phyloP scores from a whole-genome alignment of 2,797 vertebrate genomes.

The Acanthurus leucopareius region DNA sequence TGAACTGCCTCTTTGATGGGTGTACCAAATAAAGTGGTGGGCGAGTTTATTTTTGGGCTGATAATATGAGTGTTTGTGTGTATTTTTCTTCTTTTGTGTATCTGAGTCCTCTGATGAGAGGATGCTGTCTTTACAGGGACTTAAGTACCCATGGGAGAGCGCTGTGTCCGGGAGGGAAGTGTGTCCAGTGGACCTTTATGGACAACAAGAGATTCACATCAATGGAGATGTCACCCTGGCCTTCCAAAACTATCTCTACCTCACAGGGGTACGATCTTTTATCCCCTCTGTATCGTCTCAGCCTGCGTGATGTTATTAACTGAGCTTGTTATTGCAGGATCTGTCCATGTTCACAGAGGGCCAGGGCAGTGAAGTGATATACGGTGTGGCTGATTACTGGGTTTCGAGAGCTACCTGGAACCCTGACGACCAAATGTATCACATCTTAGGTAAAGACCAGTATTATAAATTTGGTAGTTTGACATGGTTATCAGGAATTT shows the following conservation, averaged over 20 bases:
- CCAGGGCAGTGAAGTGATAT: conserved; percentile 89
- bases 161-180: conserved; percentile 92
- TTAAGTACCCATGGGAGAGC: conserved; percentile 97
- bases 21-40: too few relatives aligned
- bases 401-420: conserved; percentile 92
- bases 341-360: conserved; percentile 88
- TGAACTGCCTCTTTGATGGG: too few relatives aligned
- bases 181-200: conserved; percentile 91
- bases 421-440: conserved; percentile 86
- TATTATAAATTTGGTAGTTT: neutral
- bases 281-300: neutral
- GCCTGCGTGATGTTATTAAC: neutral
- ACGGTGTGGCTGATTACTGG: conserved; percentile 94
- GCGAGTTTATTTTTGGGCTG: neutral
- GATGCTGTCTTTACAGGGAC: conserved; percentile 86
- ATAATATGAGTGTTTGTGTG: neutral
- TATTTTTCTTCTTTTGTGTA: neutral
- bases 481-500: neutral
- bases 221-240: conserved; percentile 92
- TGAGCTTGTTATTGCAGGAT: conserved; percentile 85
- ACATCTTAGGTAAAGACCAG: conserved; percentile 70
- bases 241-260: conserved; percentile 91
- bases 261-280: conserved; percentile 87
- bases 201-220: conserved; percentile 93
- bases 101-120: conserved; percentile 25